Base-by-base conservation (phyloP, 2,113 vertebrate species). In the Benitochromis conjunctus region DNA sequence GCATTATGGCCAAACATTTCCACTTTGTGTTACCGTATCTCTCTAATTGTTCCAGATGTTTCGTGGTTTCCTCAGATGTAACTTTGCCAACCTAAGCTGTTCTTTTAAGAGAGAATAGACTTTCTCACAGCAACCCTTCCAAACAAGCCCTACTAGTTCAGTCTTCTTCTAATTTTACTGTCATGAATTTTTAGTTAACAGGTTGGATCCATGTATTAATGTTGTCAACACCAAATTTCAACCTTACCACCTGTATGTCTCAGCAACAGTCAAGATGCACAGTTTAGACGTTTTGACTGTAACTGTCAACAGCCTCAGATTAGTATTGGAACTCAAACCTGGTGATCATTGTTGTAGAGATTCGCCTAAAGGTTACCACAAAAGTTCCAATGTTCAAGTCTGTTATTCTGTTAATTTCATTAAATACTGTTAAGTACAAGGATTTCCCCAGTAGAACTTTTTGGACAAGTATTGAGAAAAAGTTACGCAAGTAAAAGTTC, bases 201-300 rank as follows among this genome's bases (percentile, higher is more conserved):
- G 9, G 43, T 48, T 74, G 0, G 69, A 14, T 74, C 66, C 43
- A 74, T 31, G 43, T 48, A 0, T 76, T 51, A 6, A 51, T 76
- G 41, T 51, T 76, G 24, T 76, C 24, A 6, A 29, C 14, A 74
- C 43, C 43, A 74, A 29, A 48, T 74, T 3, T 71, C 8, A 24
- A 41, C 8, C 66, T 16, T 10, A 71, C 38, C 66, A 18, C 38
- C 3, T 1, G 1, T 48, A 29, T 74, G 1, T 74, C 24, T 51
- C 24, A 74, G 69, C 69, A 74, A 12, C 24, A 48, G 41, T 71
- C 66, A 74, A 48, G 66, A 31, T 31, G 51, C 43, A 76, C 26
- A 51, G 43, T 48, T 48, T 51, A 51, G 43, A 51, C 29, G 26
- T 51, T 76, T 51, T 43, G 16, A 18, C 18, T 74, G 43, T 29